Evolutionary conservation across 2,797 vertebrate genomes (phyloP), one percentile per base, ranked within the genome.

Genomic region (Lophius americanus): DNA sequence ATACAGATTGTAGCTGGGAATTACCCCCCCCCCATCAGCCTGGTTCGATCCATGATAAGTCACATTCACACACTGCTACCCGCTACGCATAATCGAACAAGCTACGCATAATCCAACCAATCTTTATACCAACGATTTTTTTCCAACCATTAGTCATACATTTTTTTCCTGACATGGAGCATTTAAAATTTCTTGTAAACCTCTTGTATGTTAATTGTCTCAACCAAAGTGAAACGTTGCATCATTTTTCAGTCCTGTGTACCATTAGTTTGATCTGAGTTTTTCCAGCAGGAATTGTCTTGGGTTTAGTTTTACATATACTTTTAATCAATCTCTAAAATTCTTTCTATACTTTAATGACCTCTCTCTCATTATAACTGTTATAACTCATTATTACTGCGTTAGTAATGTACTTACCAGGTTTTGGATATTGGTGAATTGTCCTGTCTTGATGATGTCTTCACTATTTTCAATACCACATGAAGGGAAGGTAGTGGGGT

Each of bases 1-100:
- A 71, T 66, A 43, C 50, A 68, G 70, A 60, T 67, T 71, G 60
- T 68, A 36, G n/a, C 11, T 51, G 51, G 71, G 60, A 77, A 76
- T 77, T 56, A 23, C 23, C 23, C 23, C 23, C 23, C 23, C 23
- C 23, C 23, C 23, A 23, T 23, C 50, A 69, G 37, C 44, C 46
- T 44, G 50, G n/a, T 70, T 51, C 9, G 44, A 13, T 52, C 10
- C 4, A 9, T 65, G 44, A 10, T 48, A 44, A 47, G 47, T 67
- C 42, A 61, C 13, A 60, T 56, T 54, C 50, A 56, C 6, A 55
- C 11, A 8, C 12, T 39, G 23, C 53, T 48, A 13, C 14, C 35
- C 6, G 35, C 39, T 39, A 60, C 35, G 14, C 12, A 23, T 8
- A 42, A 8, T 39, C 51, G 39, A 61, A 37, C 4, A 23, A 23